Conservation (phyloP, 2,797 vertebrate species). For the Labeo calbasu region DNA sequence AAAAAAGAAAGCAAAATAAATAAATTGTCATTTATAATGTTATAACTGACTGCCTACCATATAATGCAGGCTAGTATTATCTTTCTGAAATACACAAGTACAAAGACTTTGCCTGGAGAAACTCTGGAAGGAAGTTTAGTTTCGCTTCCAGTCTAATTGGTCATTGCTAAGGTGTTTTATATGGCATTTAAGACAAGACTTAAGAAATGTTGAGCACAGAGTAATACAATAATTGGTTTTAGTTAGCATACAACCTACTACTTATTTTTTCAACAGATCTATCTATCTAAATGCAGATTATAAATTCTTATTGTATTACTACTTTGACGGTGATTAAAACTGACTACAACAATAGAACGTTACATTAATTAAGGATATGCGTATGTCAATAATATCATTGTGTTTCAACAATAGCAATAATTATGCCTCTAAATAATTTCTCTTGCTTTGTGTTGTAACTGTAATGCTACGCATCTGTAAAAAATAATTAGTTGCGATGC, state of each 20-base stretch:
- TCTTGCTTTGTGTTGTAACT: not conserved
- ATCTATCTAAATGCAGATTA: not conserved
- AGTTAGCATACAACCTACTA: not conserved
- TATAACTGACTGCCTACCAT: not conserved
- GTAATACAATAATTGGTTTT: not conserved
- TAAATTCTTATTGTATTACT: not conserved
- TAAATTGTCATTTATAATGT: not conserved
- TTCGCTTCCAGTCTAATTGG: not conserved
- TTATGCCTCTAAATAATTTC: not conserved
- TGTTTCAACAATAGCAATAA: not conserved
- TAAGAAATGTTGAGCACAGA: not conserved
- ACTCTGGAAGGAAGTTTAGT: conserved; percentile 10
- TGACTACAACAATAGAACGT: not conserved
- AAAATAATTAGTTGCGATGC: not conserved
- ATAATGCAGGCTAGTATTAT: not conserved
- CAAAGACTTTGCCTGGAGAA: not conserved
- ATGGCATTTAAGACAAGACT: not conserved
- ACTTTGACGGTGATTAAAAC: not conserved
- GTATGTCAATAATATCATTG: not conserved
- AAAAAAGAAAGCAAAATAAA: not conserved
- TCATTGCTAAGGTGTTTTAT: not conserved
- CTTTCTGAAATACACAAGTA: not conserved
- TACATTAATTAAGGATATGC: not conserved
- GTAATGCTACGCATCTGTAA: not conserved
- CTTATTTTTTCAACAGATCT: not conserved